phyloP scores from a whole-genome alignment of 2,113 vertebrate genomes.

The Rhinolophus ferrumequinum region DNA sequence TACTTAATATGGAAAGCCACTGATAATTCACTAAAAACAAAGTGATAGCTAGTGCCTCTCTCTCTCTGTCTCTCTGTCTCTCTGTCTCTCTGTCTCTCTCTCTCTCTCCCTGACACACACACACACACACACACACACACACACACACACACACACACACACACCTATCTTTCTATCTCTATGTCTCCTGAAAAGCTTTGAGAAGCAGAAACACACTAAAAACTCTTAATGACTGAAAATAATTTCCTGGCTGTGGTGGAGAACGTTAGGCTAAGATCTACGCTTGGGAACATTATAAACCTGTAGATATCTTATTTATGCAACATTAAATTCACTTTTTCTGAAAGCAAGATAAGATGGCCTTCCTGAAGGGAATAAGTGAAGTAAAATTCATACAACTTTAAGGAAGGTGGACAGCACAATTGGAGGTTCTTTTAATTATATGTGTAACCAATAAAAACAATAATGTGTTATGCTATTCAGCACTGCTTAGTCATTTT shows the following conservation, averaged over 20 bases:
- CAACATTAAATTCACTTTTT: constrained; percentile 69
- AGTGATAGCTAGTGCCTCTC: constrained; percentile 62
- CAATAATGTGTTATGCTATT: constrained; percentile 58
- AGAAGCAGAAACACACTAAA: background rate
- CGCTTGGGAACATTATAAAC: constrained; percentile 4
- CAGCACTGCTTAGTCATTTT: background rate
- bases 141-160: too few species aligned
- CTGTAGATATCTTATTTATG: constrained; percentile 36
- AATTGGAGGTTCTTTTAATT: constrained; percentile 48
- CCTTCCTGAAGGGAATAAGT: constrained; percentile 29
- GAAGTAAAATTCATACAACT: constrained; percentile 58
- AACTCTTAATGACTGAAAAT: background rate
- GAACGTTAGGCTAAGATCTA: constrained; percentile 19
- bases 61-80: too few species aligned
- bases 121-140: too few species aligned
- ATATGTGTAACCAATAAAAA: constrained; percentile 21
- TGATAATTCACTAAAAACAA: constrained; percentile 75
- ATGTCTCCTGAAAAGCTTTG: background rate
- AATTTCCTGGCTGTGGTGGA: background rate
- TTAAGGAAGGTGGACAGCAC: constrained; percentile 46
- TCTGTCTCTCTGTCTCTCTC: too few species aligned
- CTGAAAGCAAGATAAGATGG: constrained; percentile 53
- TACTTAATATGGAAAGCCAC: constrained; percentile 72
- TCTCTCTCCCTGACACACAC: background rate
- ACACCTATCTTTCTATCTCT: background rate